These are phyloP conservation scores for Arctocebus calabarensis DNA, from an alignment of 2,797 vertebrate species.

Conservation along the genomic window DNA sequence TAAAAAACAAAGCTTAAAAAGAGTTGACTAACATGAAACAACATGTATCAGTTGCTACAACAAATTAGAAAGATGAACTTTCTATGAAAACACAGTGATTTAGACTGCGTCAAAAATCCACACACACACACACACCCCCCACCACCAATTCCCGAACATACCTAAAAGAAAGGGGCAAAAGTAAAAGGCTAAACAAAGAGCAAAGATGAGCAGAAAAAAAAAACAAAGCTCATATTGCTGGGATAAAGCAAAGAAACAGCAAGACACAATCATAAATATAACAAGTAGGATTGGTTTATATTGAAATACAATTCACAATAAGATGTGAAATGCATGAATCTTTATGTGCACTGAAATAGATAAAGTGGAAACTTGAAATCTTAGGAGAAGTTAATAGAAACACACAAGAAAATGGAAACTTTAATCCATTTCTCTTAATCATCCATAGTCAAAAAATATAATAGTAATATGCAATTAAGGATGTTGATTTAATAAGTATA, in stretches of 20 bases:
- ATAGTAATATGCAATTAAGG: not conserved
- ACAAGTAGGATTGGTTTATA: not conserved
- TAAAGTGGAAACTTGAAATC: constrained; percentile 35
- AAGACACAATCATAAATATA: not conserved
- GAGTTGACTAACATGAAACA: not conserved
- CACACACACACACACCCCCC: no score
- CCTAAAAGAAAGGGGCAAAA: constrained; percentile 1
- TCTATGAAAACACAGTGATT: not conserved
- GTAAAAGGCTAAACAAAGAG: not conserved
- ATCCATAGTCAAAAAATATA: not conserved
- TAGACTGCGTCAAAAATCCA: not conserved
- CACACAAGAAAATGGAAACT: not conserved
- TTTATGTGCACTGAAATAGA: not conserved
- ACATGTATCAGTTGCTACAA: not conserved
- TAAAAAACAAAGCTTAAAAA: constrained; percentile 12
- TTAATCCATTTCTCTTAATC: constrained; percentile 28
- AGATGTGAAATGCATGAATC: constrained; percentile 13
- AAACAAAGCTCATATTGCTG: not conserved
- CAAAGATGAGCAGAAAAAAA: not conserved
- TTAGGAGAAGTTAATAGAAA: constrained; percentile 1
- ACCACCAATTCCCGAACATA: not conserved
- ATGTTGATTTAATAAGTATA: not conserved
- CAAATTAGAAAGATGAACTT: not conserved
- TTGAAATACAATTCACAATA: not conserved
- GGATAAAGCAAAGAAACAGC: not conserved